A percentile compares a stretch with the other conserved stretches of the same genome.
Evolutionary conservation across 2,797 vertebrate species (phyloP).

Genomic region (Pseudotriccus pelzelni): DNA sequence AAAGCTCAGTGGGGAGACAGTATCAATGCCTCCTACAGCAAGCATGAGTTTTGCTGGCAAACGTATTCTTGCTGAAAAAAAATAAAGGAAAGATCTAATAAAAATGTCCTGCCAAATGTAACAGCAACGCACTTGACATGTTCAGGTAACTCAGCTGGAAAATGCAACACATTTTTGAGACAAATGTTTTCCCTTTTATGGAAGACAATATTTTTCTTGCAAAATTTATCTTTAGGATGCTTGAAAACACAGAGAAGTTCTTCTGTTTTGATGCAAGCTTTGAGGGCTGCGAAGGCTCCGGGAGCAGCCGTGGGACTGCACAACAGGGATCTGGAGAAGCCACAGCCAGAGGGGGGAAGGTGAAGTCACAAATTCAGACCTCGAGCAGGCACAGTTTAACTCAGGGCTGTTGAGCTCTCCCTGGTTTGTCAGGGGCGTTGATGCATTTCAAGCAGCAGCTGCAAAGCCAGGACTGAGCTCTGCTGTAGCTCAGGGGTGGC

Average conservation of each 20-base stretch:
- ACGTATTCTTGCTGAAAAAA: background rate
- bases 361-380: background rate
- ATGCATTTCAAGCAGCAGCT: background rate
- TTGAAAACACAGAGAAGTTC: background rate
- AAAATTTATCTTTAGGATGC: background rate
- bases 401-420: background rate
- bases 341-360: background rate
- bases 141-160: background rate
- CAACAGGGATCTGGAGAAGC: background rate
- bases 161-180: background rate
- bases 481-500: background rate
- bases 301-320: background rate
- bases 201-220: background rate
- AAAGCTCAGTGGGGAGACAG: background rate
- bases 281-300: background rate
- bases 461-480: background rate
- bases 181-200: background rate
- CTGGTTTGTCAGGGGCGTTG: background rate
- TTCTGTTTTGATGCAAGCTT: background rate
- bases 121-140: background rate
- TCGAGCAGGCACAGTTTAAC: background rate
- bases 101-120: background rate
- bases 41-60: background rate
- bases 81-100: background rate
- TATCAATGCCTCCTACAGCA: background rate